Base-by-base conservation (phyloP, 1,140 invertebrate species). In the Monochamus saltuarius region DNA sequence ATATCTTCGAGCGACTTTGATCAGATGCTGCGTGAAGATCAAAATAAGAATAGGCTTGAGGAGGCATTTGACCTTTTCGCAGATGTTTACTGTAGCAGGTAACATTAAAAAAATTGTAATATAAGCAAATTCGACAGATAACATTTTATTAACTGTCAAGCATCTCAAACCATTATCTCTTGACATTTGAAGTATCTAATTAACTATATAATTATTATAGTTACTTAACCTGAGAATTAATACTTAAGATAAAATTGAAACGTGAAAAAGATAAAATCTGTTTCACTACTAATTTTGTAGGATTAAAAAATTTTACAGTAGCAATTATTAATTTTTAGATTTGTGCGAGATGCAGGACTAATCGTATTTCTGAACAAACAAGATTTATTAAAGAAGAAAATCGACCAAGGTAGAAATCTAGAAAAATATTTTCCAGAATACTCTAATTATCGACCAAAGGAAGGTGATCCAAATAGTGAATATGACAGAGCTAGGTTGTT, bases 361-460 rank as follows among this genome's bases (percentile, higher is more conserved):
- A 89, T 93, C 43, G 81, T 92, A 0, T 92, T 92, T 75, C 78
- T 92, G 9, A 92, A 92, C 77, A 92, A 92, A 72, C 89, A 90
- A 72, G 91, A 93, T 74, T 78, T 90, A 2, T 76, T 93, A 37
- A 79, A 86, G 66, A 80, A 83, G 13, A 93, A 92, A 75, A 80
- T 91, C 29, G 70, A 81, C 19, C 81, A 82, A 37, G 88, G 89
- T n/a, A 80, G 79, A 58, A 77, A 76, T 46, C 81, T 89, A 43
- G 82, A 78, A 7, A 75, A 82, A 1, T 85, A 88, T 74, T 90
- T 89, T 75, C 86, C 86, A 1, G 79, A 86, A 35, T 90, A 85
- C 66, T 62, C 75, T 29, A 61, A 80, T 14, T 89, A 83, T 68
- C 42, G 78, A 0, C 73, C 76, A 0, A 66, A 74, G 4, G 82